Conservation (phyloP, 30 jellyfish, hydroid and myxozoan genomes). For the Turritopsis dohrnii region DNA sequence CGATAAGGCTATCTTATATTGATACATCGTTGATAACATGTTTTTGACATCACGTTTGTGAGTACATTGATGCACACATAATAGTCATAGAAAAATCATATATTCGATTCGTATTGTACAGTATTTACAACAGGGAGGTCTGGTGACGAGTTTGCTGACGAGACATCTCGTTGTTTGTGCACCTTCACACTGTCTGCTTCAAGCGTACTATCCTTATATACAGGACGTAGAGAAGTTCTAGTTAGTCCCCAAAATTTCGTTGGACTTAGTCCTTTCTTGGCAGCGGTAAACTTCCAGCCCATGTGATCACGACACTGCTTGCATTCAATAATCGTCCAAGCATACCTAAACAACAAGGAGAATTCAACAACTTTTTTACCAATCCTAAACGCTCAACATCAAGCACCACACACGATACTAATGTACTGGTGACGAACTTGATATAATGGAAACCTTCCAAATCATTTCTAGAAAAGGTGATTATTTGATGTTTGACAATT, state of each 20-base stretch:
- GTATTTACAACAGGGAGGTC: not conserved
- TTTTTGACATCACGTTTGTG: too few relatives aligned
- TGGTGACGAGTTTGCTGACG: not conserved
- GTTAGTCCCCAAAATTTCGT: constrained; percentile 92
- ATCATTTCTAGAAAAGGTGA: too few relatives aligned
- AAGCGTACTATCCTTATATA: constrained; percentile 9
- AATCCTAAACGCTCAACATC: too few relatives aligned
- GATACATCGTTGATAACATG: too few relatives aligned
- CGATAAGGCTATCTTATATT: too few relatives aligned
- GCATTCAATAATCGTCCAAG: constrained; percentile 94
- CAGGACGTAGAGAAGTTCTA: constrained; percentile 65
- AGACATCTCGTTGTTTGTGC: not conserved
- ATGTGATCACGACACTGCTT: constrained; percentile 57
- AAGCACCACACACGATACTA: too few relatives aligned
- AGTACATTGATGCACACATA: not conserved
- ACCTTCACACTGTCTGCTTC: not conserved
- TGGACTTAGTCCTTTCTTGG: constrained; percentile 70
- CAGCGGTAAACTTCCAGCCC: constrained; percentile 96
- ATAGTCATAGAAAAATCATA: not conserved
- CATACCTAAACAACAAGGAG: constrained; percentile 51
- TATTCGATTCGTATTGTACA: constrained; percentile 18
- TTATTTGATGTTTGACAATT: too few relatives aligned
- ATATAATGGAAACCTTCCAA: too few relatives aligned
- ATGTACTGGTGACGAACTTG: not conserved
- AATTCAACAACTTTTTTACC: not conserved